These are phyloP conservation scores for Aeoliscus strigatus DNA, from an alignment of 2,797 vertebrate species.

Conservation along the genomic window DNA sequence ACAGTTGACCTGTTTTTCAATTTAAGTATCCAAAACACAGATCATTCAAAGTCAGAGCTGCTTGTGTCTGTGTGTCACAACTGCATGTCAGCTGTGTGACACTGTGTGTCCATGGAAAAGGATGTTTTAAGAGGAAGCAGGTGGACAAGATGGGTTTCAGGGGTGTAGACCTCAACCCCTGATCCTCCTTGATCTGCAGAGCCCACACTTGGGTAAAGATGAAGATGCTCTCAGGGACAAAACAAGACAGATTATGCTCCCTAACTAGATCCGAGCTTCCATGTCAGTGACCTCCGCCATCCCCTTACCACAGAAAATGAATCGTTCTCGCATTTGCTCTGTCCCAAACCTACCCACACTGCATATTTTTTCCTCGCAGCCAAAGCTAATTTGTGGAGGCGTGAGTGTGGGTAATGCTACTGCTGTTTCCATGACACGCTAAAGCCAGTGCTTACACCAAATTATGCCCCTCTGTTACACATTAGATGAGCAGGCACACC, in stretches of 20 bases:
- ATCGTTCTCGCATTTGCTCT: constrained; percentile 1
- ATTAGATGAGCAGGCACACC: constrained; percentile 41
- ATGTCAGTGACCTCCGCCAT: no score
- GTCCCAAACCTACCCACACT: constrained; percentile 22
- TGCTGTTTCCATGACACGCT: constrained; percentile 62
- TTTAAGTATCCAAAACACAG: no score
- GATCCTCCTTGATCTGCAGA: constrained; percentile 4
- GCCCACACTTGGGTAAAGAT: not conserved
- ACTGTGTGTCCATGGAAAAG: no score
- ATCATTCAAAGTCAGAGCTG: no score
- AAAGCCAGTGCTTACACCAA: constrained; percentile 65
- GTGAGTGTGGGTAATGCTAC: constrained; percentile 68
- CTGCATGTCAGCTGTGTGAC: not conserved
- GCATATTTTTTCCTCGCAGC: constrained; percentile 23
- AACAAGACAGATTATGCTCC: not conserved
- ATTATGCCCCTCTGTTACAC: constrained; percentile 60
- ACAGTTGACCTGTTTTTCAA: no score
- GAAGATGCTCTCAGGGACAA: not conserved
- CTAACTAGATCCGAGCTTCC: constrained; percentile 16
- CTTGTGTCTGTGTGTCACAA: no score
- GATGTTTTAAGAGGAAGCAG: not conserved
- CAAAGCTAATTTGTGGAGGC: constrained; percentile 71
- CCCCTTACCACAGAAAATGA: constrained; percentile 7
- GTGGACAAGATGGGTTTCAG: not conserved
- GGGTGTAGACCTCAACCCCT: not conserved